phyloP scores from a whole-genome alignment of 2,113 vertebrate genomes.

The Caranx ignobilis region DNA sequence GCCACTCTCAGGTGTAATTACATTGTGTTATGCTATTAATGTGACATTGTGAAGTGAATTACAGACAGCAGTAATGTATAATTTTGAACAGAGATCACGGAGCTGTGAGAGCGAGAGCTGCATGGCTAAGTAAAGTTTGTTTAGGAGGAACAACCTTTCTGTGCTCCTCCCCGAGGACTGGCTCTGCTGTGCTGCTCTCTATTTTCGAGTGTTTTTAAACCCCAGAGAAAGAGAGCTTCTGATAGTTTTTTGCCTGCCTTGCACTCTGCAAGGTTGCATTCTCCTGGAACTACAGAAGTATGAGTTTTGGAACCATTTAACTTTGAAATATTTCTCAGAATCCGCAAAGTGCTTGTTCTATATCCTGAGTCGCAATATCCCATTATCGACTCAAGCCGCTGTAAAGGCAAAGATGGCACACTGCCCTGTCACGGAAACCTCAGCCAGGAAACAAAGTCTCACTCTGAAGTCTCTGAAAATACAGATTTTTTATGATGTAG shows the following conservation, averaged over 20 bases:
- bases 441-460: background rate
- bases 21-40: background rate
- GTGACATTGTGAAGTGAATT: slow-evolving; percentile 1
- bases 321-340: slow-evolving; percentile 8
- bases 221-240: slow-evolving; percentile 50
- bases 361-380: background rate
- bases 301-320: slow-evolving; percentile 21
- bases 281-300: slow-evolving; percentile 37
- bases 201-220: slow-evolving; percentile 61
- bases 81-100: slow-evolving; percentile 24
- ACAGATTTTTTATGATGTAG: background rate
- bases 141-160: slow-evolving; percentile 33
- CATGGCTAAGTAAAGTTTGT: slow-evolving; percentile 34
- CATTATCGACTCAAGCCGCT: background rate
- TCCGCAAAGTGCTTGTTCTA: background rate
- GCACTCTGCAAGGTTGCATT: slow-evolving; percentile 58
- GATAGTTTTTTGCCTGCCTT: slow-evolving; percentile 61
- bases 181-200: slow-evolving; percentile 49
- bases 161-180: slow-evolving; percentile 49
- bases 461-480: background rate
- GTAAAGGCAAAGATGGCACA: background rate
- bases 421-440: background rate
- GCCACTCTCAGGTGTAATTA: background rate
- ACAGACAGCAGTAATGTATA: slow-evolving; percentile 7
- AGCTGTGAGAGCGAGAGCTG: slow-evolving; percentile 28